Conservation (phyloP, 2,888 invertebrate species). For the Fissipunctia ypsillon region DNA sequence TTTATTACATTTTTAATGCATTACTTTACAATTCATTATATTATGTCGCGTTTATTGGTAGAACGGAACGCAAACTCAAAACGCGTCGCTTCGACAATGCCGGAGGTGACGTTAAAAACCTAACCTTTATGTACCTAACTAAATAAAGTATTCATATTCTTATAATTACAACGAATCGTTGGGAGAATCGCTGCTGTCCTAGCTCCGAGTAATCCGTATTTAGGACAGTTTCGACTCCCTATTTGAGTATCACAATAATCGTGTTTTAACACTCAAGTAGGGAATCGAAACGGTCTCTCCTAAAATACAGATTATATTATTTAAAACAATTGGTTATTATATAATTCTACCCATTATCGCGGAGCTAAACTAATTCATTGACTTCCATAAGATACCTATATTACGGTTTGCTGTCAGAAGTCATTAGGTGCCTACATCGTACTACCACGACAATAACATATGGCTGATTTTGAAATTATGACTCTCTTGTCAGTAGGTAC, state of each 20-base stretch:
- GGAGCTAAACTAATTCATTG: conserved; percentile 17
- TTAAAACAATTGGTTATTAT: not conserved
- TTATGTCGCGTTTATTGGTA: not conserved
- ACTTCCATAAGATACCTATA: conserved; percentile 7
- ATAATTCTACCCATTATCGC: not conserved
- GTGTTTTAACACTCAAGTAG: too few species aligned
- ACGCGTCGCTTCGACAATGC: too few species aligned
- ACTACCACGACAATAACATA: conserved; percentile 1
- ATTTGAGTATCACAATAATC: too few species aligned
- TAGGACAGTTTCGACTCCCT: too few species aligned
- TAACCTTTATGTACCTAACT: too few species aligned
- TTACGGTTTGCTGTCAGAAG: conserved; percentile 27
- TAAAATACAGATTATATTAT: too few species aligned
- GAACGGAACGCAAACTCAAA: not conserved
- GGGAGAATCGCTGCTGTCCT: too few species aligned
- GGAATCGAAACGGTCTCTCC: too few species aligned
- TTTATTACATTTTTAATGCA: too few species aligned
- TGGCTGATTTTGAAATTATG: conserved; percentile 7
- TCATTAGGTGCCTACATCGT: conserved; percentile 6
- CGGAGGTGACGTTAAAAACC: not conserved
- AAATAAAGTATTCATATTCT: too few species aligned
- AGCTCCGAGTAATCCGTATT: too few species aligned
- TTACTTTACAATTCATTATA: not conserved
- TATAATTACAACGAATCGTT: too few species aligned
- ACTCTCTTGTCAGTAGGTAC: not conserved